Evolutionary conservation across 2,888 invertebrate species (phyloP).

Genomic region (Polyploca ridens): DNA sequence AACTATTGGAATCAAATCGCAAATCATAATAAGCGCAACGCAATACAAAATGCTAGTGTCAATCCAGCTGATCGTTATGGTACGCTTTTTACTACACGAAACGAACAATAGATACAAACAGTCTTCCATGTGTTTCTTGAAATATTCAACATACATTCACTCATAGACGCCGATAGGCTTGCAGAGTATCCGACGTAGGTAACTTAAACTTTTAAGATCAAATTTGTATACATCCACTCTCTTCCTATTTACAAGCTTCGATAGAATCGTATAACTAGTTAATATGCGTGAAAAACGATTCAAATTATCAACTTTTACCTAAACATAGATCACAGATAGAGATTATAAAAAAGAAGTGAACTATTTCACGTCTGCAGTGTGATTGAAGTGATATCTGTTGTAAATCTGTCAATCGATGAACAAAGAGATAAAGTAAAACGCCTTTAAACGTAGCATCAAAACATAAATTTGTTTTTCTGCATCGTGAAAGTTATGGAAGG

Average conservation of each 20-base stretch:
- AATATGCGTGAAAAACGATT: slow-evolving; percentile 67
- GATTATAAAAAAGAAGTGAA: slow-evolving; percentile 64
- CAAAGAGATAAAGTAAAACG: slow-evolving; percentile 33
- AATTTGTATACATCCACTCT: slow-evolving; percentile 50
- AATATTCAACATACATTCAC: slow-evolving; percentile 36
- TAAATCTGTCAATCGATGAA: not conserved
- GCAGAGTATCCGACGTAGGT: slow-evolving; percentile 27
- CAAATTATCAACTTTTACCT: slow-evolving; percentile 80
- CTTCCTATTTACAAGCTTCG: slow-evolving; percentile 62
- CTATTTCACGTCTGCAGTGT: slow-evolving; percentile 36
- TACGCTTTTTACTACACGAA: slow-evolving; percentile 29
- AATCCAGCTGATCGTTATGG: slow-evolving; percentile 9
- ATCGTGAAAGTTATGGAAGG: slow-evolving; percentile 58
- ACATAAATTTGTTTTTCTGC: slow-evolving; percentile 73
- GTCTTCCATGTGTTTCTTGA: slow-evolving; percentile 30
- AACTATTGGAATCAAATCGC: slow-evolving; percentile 18
- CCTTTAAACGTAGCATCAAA: slow-evolving; percentile 55
- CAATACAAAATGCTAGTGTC: too few species aligned
- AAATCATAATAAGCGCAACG: slow-evolving; percentile 13
- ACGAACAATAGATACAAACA: slow-evolving; percentile 21
- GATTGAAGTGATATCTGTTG: not conserved
- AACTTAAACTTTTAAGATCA: slow-evolving; percentile 54
- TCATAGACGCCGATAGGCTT: slow-evolving; percentile 28
- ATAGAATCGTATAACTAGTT: slow-evolving; percentile 65
- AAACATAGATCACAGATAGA: slow-evolving; percentile 83